A percentile compares a stretch with the other conserved stretches of the same genome.
These are phyloP conservation scores for Polypedilum pembai DNA, from an alignment of 1,140 invertebrate genomes.

Conservation along the genomic window DNA sequence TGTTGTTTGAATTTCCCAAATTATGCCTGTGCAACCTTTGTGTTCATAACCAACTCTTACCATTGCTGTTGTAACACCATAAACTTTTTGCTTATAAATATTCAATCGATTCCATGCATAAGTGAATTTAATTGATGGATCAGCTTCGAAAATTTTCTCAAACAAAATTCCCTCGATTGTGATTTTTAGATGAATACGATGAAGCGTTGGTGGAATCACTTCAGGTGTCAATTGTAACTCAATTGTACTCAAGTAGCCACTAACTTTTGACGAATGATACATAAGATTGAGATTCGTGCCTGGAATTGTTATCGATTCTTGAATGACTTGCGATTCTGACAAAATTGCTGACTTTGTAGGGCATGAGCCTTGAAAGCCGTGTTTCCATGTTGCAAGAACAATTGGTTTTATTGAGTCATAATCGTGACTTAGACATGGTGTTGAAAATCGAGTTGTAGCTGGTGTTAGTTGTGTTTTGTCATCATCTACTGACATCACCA, in stretches of 20 bases:
- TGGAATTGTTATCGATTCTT: slow-evolving; percentile 87
- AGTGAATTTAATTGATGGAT: slow-evolving; percentile 90
- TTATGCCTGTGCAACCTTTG: slow-evolving; percentile 82
- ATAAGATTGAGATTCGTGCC: slow-evolving; percentile 88
- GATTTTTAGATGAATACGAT: slow-evolving; percentile 80
- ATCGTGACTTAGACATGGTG: slow-evolving; percentile 79
- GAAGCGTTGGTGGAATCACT: slow-evolving; percentile 67
- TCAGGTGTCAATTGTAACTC: slow-evolving; percentile 88
- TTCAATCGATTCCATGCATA: slow-evolving; percentile 95
- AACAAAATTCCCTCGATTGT: slow-evolving; percentile 91
- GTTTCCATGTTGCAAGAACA: slow-evolving; percentile 91
- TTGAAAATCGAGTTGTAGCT: slow-evolving; percentile 42
- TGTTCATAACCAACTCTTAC: slow-evolving; percentile 96
- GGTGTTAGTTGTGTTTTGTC: slow-evolving; percentile 52
- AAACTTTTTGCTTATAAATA: slow-evolving; percentile 92
- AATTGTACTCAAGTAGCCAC: slow-evolving; percentile 90
- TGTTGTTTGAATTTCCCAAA: slow-evolving; percentile 93
- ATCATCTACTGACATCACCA: slow-evolving; percentile 76
- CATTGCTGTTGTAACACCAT: slow-evolving; percentile 80
- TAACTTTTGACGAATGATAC: slow-evolving; percentile 85
- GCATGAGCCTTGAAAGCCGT: slow-evolving; percentile 91
- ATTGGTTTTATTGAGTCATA: slow-evolving; percentile 92
- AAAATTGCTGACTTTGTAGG: slow-evolving; percentile 86
- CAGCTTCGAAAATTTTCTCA: slow-evolving; percentile 89
- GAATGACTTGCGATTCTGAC: slow-evolving; percentile 90